phyloP scores from a whole-genome alignment of 2,888 invertebrate species.

The Clistopyga incitator region DNA sequence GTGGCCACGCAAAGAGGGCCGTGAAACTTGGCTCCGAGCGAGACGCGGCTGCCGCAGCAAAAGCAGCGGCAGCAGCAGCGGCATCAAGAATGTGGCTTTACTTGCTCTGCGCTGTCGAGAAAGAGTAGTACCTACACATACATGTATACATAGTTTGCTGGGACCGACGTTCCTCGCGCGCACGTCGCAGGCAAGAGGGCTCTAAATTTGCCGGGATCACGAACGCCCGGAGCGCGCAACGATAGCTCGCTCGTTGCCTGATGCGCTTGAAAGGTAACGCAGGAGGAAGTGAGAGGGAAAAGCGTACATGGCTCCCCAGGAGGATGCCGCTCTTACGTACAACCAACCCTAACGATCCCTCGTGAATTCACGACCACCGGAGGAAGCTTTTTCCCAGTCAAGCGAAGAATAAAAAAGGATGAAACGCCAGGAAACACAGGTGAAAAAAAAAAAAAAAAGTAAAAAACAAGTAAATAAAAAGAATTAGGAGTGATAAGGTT shows the following conservation, averaged over 20 bases:
- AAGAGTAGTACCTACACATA: constrained; percentile 22
- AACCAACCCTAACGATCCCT: constrained; percentile 61
- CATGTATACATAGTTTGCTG: constrained; percentile 18
- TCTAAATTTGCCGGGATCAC: constrained; percentile 64
- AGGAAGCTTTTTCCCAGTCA: constrained; percentile 33
- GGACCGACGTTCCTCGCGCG: constrained; percentile 21
- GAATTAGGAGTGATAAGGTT: constrained; percentile 24
- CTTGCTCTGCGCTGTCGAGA: constrained; percentile 21
- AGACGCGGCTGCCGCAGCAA: constrained; percentile 7
- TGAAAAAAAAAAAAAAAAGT: constrained; percentile 1
- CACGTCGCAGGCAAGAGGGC: constrained; percentile 34
- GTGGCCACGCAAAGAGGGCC: neutral
- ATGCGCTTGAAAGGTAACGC: constrained; percentile 41
- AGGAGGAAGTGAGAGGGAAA: neutral
- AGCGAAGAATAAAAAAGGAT: constrained; percentile 49
- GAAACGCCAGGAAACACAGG: constrained; percentile 6
- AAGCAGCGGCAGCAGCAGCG: constrained; percentile 1
- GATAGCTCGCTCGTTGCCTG: constrained; percentile 54
- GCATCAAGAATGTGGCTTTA: constrained; percentile 30
- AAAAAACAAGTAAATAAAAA: constrained; percentile 23
- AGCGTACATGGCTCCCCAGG: constrained; percentile 50
- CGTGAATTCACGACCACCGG: constrained; percentile 56
- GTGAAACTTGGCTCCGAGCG: constrained; percentile 35
- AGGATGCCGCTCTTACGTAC: constrained; percentile 50
- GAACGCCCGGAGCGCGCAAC: constrained; percentile 63